phyloP scores from a whole-genome alignment of 92 coral and sea anemone species.

The Metridium senile region DNA sequence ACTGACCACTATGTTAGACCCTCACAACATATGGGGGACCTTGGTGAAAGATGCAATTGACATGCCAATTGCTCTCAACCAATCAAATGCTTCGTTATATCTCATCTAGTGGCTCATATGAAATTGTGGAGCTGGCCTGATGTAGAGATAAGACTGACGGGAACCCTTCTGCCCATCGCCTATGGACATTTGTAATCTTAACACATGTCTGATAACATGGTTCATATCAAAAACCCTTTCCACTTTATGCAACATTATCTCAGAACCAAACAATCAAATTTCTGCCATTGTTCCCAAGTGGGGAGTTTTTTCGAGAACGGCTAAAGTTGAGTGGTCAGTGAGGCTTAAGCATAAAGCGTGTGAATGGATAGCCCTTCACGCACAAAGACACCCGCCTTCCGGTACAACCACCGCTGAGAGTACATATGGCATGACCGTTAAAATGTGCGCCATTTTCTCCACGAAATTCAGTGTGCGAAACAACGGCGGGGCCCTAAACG shows the following conservation, averaged over 20 bases:
- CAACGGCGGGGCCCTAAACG: constrained; percentile 77
- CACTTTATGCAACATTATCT: not conserved
- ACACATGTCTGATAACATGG: constrained; percentile 17
- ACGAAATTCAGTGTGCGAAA: not conserved
- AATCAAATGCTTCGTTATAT: constrained; percentile 37
- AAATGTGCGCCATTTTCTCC: constrained; percentile 2
- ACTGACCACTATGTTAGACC: constrained; percentile 16
- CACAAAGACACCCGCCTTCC: constrained; percentile 81
- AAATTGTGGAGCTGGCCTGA: constrained; percentile 46
- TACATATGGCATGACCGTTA: constrained; percentile 42
- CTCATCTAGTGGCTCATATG: constrained; percentile 36
- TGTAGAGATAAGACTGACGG: constrained; percentile 46
- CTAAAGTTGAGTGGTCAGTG: constrained; percentile 10
- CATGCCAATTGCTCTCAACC: constrained; percentile 41
- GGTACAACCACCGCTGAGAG: constrained; percentile 74
- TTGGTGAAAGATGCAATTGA: constrained; percentile 38
- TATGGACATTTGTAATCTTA: constrained; percentile 20
- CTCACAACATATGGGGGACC: constrained; percentile 24
- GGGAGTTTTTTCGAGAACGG: no score
- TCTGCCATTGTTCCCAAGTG: not conserved
- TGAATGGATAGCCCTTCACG: constrained; percentile 20
- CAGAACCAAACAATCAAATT: constrained; percentile 1
- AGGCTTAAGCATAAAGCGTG: constrained; percentile 12
- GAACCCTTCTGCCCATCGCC: constrained; percentile 20
- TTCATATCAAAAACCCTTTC: not conserved